These are phyloP conservation scores for Thymelicus acteon DNA, from an alignment of 2,888 invertebrate genomes.

Conservation along the genomic window DNA sequence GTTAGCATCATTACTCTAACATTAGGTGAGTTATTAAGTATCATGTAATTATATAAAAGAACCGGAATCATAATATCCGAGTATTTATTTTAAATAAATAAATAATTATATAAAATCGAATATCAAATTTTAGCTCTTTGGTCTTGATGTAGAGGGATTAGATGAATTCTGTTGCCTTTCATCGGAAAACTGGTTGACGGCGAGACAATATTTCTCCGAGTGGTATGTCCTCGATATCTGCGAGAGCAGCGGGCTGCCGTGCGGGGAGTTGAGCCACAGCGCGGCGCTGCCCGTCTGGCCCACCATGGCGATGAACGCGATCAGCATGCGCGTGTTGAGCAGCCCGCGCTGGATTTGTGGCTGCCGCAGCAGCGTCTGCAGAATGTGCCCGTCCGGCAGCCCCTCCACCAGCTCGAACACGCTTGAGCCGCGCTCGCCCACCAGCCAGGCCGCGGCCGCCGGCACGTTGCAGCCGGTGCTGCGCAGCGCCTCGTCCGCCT, in stretches of 20 bases:
- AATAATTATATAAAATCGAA: background rate
- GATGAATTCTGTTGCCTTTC: constrained; percentile 48
- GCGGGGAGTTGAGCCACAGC: constrained; percentile 76
- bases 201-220: constrained; percentile 78
- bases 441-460: constrained; percentile 74
- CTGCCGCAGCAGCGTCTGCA: constrained; percentile 71
- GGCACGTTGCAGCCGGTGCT: constrained; percentile 73
- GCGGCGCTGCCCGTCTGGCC: constrained; percentile 75
- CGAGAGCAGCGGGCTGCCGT: constrained; percentile 73
- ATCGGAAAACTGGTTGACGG: constrained; percentile 78
- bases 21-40: no score
- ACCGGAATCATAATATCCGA: no score
- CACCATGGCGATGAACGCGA: constrained; percentile 78
- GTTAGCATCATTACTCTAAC: no score
- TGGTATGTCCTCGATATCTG: constrained; percentile 80
- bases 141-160: constrained; percentile 67
- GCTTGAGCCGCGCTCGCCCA: constrained; percentile 76
- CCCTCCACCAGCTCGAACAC: constrained; percentile 74
- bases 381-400: constrained; percentile 69
- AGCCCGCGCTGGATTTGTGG: constrained; percentile 77
- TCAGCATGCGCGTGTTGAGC: constrained; percentile 74
- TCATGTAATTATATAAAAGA: no score
- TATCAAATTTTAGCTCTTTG: constrained; percentile 49
- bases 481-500: constrained; percentile 67
- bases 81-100: background rate